phyloP scores from a whole-genome alignment of 1,140 invertebrate genomes.

The Lysiphlebus fabarum region DNA sequence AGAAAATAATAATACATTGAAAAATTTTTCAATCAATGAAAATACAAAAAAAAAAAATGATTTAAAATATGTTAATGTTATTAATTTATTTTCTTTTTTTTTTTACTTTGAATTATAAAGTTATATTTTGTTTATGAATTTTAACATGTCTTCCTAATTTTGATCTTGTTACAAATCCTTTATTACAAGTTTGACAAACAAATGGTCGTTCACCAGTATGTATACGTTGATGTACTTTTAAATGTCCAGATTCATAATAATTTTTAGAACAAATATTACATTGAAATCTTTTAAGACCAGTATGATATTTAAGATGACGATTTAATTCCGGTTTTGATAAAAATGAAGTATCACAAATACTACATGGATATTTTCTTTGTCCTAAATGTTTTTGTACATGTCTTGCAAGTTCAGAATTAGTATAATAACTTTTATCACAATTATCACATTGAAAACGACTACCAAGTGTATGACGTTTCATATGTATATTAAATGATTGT shows the following conservation, averaged over 20 bases:
- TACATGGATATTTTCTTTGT: constrained; percentile 34
- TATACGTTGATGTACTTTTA: constrained; percentile 56
- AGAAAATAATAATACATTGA: too few species aligned
- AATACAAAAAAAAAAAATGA: too few species aligned
- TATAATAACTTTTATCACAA: constrained; percentile 39
- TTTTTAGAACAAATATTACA: constrained; percentile 53
- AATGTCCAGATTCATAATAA: constrained; percentile 48
- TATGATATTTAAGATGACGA: constrained; percentile 40
- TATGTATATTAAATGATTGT: constrained; percentile 51
- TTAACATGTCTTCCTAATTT: constrained; percentile 38
- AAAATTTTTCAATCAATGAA: too few species aligned
- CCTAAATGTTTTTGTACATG: constrained; percentile 38
- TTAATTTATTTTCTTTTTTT: too few species aligned
- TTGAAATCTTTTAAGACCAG: constrained; percentile 46
- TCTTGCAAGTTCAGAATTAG: constrained; percentile 38
- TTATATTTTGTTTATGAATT: constrained; percentile 35
- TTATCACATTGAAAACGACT: constrained; percentile 31
- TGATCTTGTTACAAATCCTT: constrained; percentile 45
- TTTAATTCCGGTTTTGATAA: constrained; percentile 39
- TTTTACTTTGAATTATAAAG: too few species aligned
- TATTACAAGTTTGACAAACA: constrained; percentile 45
- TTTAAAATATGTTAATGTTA: too few species aligned
- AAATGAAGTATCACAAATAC: constrained; percentile 36
- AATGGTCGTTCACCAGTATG: constrained; percentile 55
- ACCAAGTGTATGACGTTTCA: constrained; percentile 44